phyloP scores from a whole-genome alignment of 2,113 vertebrate species.

The Maccullochella peelii region DNA sequence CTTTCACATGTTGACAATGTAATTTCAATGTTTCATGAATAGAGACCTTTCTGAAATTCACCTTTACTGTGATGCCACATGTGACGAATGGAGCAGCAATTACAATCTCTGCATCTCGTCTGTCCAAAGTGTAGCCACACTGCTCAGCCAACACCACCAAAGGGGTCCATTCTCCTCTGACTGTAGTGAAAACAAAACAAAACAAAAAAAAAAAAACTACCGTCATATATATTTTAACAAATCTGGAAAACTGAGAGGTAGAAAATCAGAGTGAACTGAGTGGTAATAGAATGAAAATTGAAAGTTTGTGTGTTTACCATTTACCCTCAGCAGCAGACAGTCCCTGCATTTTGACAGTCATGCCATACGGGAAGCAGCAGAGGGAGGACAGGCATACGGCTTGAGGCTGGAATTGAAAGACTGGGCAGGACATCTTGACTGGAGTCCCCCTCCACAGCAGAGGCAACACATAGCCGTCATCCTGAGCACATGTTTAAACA shows the following conservation, averaged over 20 bases:
- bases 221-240: background rate
- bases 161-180: constrained; percentile 72
- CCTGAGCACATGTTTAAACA: constrained; percentile 41
- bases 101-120: background rate
- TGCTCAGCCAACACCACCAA: constrained; percentile 45
- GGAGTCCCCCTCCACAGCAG: constrained; percentile 73
- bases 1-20: background rate
- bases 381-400: constrained; percentile 21
- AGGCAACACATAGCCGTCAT: constrained; percentile 57
- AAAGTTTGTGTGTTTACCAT: constrained; percentile 50
- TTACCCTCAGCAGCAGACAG: constrained; percentile 34
- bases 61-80: constrained; percentile 72
- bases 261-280: background rate
- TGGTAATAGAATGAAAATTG: background rate
- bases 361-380: constrained; percentile 62
- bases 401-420: constrained; percentile 8
- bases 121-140: constrained; percentile 69
- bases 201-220: background rate
- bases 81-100: constrained; percentile 56
- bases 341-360: constrained; percentile 51
- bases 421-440: constrained; percentile 66
- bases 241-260: background rate
- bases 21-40: background rate
- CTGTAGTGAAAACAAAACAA: constrained; percentile 22
- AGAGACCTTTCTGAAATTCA: background rate